Evolutionary conservation across 2,888 invertebrate species (phyloP), one percentile per base, ranked within the genome.

Genomic region (Eueremaeus valkanovi): DNA sequence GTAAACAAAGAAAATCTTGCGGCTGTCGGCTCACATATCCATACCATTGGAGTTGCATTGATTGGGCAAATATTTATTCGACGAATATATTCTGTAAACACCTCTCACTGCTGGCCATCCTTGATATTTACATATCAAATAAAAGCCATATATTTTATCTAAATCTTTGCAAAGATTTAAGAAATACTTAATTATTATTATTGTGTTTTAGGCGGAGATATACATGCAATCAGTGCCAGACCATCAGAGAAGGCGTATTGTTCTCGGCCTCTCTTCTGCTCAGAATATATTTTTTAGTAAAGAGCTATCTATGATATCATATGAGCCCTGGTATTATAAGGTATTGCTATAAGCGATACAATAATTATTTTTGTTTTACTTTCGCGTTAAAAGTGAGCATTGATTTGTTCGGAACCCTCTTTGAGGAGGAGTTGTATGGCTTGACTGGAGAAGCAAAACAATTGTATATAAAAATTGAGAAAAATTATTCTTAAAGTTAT

Each of bases 221-320:
- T 70, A 70, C 70, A 70, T 70, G 70, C 42, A 70, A 70, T 70
- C 27, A 70, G 27, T 70, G 33, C n/a, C 68, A 42, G 45, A 42
- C 42, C 42, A 70, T 24, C 18, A 18, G 16, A 40, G 42, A 42
- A 70, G 70, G 70, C 70, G 70, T 70, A 42, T 29, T 70, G 70
- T 27, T 70, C 70, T 70, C 70, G 29, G 70, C 70, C 70, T 70
- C 70, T 70, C 36, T 42, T 27, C 24, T 5, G 24, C 3, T 18
- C 45, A 45, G 2, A 45, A 55, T 3, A 3, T 55, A 3, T 51
- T 51, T 51, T 8, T 6, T 6, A 13, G 31, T 8, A 55, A 55
- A 24, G 8, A 49, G 5, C 16, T 49, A 21, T 58, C 5, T 58
- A 6, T 27, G 6, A 58, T 29, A 61, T 8, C 61, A 61, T 21